phyloP scores from a whole-genome alignment of 2,797 vertebrate species.

The Eurystomus glaucurus region DNA sequence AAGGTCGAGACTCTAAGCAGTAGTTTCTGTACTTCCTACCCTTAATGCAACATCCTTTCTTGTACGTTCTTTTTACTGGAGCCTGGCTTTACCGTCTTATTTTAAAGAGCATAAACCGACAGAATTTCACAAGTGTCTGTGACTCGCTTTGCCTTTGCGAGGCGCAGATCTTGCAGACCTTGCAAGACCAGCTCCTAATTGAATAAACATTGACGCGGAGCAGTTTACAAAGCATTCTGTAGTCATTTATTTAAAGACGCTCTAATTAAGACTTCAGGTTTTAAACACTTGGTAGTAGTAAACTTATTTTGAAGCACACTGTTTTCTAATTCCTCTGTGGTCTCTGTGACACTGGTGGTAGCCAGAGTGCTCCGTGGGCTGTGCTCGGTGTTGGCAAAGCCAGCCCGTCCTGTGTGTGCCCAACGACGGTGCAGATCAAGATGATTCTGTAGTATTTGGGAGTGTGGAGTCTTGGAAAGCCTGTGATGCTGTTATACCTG shows the following conservation, averaged over 20 bases:
- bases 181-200: slow-evolving; percentile 3
- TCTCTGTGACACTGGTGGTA: fast-evolving
- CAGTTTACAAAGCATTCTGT: neutral
- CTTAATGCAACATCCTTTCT: neutral
- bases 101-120: neutral
- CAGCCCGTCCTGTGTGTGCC: neutral
- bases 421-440: neutral
- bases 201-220: neutral
- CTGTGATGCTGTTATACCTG: neutral
- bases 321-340: neutral
- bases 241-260: neutral
- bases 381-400: neutral
- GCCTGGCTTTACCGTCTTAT: fast-evolving
- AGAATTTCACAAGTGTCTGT: neutral
- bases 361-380: neutral
- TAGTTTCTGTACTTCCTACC: neutral
- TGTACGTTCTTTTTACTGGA: fast-evolving
- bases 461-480: fast-evolving
- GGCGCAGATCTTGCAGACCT: neutral
- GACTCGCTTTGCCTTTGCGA: neutral
- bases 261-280: neutral
- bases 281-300: neutral
- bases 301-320: neutral
- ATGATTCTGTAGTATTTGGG: neutral
- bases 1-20: neutral